A percentile compares a stretch with the other conserved stretches of the same genome.
Conservation (phyloP, 2,797 vertebrate genomes). For the Tolypeutes matacus region DNA sequence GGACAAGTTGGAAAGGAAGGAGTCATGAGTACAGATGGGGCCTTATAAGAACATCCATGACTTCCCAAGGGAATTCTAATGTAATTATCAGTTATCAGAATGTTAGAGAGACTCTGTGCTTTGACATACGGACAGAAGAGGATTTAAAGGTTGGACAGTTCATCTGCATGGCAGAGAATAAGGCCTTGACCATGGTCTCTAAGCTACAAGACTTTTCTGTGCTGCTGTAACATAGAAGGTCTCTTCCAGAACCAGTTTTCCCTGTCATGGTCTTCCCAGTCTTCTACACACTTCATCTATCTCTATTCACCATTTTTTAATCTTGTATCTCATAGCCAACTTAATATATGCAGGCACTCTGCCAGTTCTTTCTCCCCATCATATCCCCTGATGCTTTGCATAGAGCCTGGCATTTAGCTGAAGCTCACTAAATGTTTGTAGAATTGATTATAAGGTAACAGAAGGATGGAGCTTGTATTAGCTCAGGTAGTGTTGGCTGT, state of each 20-base stretch:
- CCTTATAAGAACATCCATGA: background rate
- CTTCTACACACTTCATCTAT: background rate
- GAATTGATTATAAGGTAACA: background rate
- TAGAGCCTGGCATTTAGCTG: background rate
- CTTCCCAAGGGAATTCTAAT: background rate
- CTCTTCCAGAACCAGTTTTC: background rate
- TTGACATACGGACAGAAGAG: background rate
- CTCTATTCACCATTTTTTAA: background rate
- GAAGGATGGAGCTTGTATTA: background rate
- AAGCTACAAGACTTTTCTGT: background rate
- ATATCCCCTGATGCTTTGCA: background rate
- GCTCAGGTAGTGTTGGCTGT: background rate
- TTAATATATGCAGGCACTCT: background rate
- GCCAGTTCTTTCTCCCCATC: background rate
- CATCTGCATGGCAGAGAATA: background rate
- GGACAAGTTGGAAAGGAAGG: background rate
- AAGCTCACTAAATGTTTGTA: background rate
- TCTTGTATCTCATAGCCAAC: rapidly evolving
- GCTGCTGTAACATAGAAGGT: too few relatives aligned
- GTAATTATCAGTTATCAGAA: background rate
- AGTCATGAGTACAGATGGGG: background rate
- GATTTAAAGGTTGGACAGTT: background rate
- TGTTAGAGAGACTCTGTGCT: background rate
- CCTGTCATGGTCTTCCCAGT: background rate
- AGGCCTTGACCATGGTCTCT: background rate